Conservation (phyloP, 2,888 invertebrate genomes). For the Pachydiplax longipennis region DNA sequence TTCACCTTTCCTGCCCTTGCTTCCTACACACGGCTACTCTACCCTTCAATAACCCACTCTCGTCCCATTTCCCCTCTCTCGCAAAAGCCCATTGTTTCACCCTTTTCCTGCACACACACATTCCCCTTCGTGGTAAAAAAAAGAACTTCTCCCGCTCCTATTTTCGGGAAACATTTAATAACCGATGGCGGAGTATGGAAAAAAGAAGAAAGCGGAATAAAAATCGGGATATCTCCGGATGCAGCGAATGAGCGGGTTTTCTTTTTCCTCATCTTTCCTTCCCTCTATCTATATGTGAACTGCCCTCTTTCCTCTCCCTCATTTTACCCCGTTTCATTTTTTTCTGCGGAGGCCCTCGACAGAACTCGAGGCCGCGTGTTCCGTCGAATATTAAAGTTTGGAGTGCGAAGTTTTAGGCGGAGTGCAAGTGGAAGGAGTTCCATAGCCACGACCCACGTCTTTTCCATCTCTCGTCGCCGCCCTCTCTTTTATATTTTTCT, state of each 20-base stretch:
- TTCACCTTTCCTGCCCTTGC: not conserved
- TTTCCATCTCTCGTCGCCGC: not conserved
- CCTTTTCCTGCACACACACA: not conserved
- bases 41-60: not conserved
- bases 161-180: conserved; percentile 18
- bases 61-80: not conserved
- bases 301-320: not conserved
- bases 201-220: not conserved
- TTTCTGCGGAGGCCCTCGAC: not conserved
- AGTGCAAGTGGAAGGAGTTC: not conserved
- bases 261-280: not conserved
- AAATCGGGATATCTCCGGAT: not conserved
- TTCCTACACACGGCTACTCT: not conserved
- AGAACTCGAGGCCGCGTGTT: conserved; percentile 2
- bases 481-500: not conserved
- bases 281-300: not conserved
- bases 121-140: not conserved
- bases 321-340: not conserved
- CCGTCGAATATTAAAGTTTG: conserved; percentile 39
- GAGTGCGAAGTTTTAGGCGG: conserved; percentile 3
- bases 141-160: not conserved
- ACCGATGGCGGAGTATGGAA: not conserved
- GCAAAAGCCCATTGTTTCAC: not conserved
- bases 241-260: not conserved
- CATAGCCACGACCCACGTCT: not conserved